These are phyloP conservation scores for Discoglossus pictus DNA, from an alignment of 2,797 vertebrate genomes.

Conservation along the genomic window DNA sequence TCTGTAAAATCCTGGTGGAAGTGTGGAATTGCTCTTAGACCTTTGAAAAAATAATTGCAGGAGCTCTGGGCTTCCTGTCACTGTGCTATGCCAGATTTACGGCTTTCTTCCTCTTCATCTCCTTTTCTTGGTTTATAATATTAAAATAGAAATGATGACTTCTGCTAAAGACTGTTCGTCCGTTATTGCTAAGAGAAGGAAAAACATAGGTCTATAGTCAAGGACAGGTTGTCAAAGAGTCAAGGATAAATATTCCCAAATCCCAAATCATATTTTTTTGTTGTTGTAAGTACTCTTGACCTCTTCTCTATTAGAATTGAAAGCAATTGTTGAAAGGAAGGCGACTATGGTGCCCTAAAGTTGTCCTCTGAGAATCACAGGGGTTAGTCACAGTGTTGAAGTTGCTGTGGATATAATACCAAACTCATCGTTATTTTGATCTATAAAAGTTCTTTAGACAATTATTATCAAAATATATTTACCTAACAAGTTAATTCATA, in stretches of 20 bases:
- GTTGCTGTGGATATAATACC: too few species aligned
- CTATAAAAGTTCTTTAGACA: too few species aligned
- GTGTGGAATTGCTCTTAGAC: conserved; percentile 40
- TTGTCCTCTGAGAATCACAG: too few species aligned
- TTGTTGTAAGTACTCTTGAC: conserved; percentile 14
- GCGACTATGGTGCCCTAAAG: too few species aligned
- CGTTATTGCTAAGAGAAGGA: conserved; percentile 18
- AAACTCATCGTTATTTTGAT: too few species aligned
- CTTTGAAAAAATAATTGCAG: conserved; percentile 50
- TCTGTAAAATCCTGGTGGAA: conserved; percentile 28
- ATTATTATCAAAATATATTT: too few species aligned
- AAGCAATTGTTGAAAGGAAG: conserved; percentile 13
- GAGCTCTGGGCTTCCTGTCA: conserved; percentile 47
- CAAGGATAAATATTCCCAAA: conserved; percentile 40
- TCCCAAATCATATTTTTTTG: conserved; percentile 10
- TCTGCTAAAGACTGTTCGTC: conserved; percentile 39
- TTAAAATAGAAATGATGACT: conserved; percentile 33
- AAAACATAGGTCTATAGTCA: conserved; percentile 40
- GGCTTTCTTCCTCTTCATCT: conserved; percentile 14
- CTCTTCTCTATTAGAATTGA: not conserved
- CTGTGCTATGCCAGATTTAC: conserved; percentile 27
- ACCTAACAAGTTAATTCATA: too few species aligned
- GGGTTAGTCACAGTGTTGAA: too few species aligned
- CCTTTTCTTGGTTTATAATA: conserved; percentile 28
- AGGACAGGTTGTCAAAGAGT: conserved; percentile 38